Conservation (phyloP, 92 coral and sea anemone genomes). For the Phenganax marumi region DNA sequence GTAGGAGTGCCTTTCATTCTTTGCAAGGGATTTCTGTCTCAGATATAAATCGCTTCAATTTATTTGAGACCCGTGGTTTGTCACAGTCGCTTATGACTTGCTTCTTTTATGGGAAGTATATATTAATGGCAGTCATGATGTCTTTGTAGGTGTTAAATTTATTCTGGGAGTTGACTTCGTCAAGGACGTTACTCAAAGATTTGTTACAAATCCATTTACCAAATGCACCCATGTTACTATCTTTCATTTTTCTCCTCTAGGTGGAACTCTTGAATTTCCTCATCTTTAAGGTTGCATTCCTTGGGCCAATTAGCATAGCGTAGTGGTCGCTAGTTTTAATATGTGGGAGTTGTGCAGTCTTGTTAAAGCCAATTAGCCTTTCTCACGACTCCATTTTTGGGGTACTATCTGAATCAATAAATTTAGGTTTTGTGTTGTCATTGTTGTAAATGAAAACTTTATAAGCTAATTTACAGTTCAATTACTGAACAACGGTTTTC, state of each 20-base stretch:
- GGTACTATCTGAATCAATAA: no score
- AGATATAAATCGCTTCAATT: slow-evolving; percentile 42
- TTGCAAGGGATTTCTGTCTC: slow-evolving; percentile 46
- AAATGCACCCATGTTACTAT: slow-evolving; percentile 31
- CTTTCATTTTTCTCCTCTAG: slow-evolving; percentile 35
- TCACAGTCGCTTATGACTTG: slow-evolving; percentile 26
- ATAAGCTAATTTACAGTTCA: no score
- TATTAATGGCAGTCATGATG: slow-evolving; percentile 44
- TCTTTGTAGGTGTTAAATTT: neutral
- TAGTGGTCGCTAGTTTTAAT: neutral
- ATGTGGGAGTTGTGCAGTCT: neutral
- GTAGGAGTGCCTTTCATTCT: slow-evolving; percentile 45
- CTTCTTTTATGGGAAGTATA: slow-evolving; percentile 44
- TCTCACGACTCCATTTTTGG: no score
- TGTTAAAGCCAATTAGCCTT: no score
- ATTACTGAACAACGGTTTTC: no score
- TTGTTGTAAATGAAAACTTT: no score
- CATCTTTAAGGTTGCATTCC: no score
- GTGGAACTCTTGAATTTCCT: no score
- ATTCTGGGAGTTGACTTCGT: slow-evolving; percentile 2
- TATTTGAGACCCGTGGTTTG: slow-evolving; percentile 39
- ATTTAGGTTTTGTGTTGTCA: no score
- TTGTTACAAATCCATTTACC: slow-evolving; percentile 18
- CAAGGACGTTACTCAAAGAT: slow-evolving; percentile 16
- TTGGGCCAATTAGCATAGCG: no score